phyloP scores from a whole-genome alignment of 92 coral and sea anemone genomes.

The Actinernus sp. region DNA sequence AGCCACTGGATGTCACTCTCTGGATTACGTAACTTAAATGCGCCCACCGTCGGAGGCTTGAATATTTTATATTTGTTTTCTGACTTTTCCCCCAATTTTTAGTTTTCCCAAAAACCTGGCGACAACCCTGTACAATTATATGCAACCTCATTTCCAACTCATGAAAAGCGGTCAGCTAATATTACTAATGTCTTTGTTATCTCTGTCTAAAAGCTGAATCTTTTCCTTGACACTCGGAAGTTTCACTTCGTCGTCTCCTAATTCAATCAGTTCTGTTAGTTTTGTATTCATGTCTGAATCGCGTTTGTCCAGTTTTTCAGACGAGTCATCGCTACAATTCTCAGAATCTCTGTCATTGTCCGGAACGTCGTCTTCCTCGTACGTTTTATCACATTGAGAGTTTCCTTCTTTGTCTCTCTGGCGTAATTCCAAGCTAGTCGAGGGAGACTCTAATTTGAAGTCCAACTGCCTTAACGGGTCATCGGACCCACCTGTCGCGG shows the following conservation, averaged over 20 bases:
- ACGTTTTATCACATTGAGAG: constrained; percentile 3
- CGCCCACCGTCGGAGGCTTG: no score
- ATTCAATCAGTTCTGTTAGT: constrained; percentile 14
- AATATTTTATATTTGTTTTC: no score
- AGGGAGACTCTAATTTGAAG: constrained; percentile 32
- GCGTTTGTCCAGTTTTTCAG: constrained; percentile 22
- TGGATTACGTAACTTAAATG: no score
- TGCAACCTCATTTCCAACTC: no score
- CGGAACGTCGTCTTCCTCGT: not conserved
- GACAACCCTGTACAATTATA: no score
- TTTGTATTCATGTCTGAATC: constrained; percentile 9
- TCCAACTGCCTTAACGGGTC: no score
- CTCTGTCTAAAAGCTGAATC: constrained; percentile 21
- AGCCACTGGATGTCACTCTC: no score
- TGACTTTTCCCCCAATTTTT: no score
- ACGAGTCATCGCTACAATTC: constrained; percentile 19
- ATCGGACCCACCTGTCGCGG: constrained; percentile 30
- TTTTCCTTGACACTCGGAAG: constrained; percentile 16
- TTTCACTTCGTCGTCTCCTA: constrained; percentile 2
- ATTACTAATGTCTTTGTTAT: constrained; percentile 4
- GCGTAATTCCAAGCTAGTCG: no score
- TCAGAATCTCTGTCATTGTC: constrained; percentile 33
- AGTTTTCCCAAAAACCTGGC: no score
- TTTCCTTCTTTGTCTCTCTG: constrained; percentile 12
- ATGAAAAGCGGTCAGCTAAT: no score